Evolutionary conservation across 2,888 invertebrate genomes (phyloP).

Genomic region (Nymphalis urticae): DNA sequence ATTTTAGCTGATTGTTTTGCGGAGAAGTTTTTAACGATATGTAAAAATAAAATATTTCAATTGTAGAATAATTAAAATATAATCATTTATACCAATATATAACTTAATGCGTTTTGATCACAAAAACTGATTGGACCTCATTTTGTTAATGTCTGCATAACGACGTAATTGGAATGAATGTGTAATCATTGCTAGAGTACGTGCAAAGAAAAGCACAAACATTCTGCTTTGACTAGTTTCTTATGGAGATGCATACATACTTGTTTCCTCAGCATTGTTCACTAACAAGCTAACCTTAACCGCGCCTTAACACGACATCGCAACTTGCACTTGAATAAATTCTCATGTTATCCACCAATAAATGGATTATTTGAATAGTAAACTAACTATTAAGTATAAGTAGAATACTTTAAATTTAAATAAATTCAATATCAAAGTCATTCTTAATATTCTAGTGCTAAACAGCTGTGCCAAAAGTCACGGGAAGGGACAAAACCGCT

Average conservation of each 20-base stretch:
- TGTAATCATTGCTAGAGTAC: constrained; percentile 14
- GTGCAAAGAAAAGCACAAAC: constrained; percentile 21
- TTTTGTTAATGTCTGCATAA: not conserved
- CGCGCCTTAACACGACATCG: constrained; percentile 66
- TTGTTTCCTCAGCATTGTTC: constrained; percentile 64
- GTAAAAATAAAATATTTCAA: not conserved
- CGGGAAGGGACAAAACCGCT: too few relatives aligned
- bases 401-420: not conserved
- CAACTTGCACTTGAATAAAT: constrained; percentile 10
- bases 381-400: not conserved
- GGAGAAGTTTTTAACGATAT: not conserved
- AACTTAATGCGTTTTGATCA: not conserved
- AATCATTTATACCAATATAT: not conserved
- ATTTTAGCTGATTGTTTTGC: too few relatives aligned
- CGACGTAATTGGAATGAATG: not conserved
- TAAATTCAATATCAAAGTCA: too few relatives aligned
- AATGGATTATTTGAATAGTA: not conserved
- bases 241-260: constrained; percentile 51
- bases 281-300: constrained; percentile 76
- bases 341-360: not conserved
- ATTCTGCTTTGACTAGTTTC: constrained; percentile 32
- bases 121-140: not conserved
- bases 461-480: too few relatives aligned
- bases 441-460: too few relatives aligned
- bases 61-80: not conserved